Base-by-base conservation (phyloP, 1,140 invertebrate species). In the Sitobion miscanthi region DNA sequence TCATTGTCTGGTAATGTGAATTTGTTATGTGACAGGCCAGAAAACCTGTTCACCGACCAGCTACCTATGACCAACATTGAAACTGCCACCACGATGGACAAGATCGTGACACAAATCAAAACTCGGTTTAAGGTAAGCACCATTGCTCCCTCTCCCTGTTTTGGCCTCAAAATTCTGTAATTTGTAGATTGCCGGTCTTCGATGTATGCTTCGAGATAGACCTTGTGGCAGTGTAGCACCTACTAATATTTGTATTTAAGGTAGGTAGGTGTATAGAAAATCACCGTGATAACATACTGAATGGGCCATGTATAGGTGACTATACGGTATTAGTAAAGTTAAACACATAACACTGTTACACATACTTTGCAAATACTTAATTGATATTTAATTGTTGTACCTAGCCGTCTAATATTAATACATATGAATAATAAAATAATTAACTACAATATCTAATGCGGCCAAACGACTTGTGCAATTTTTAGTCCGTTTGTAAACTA, bases 111-210 rank as follows among this genome's bases (percentile, higher is more conserved):
- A 38, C 87, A 89, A 11, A 54, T 89, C 87, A 89, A 89, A 54
- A 54, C 87, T 54, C 52, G 49, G 35, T 89, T 89, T 54, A 89
- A 89, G 87, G 87, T 89, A 54, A 89, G 35, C 87, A 35, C 25
- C 45, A n/a, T n/a, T 6, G 6, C 3, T 45, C 42, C 21, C 21
- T 42, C 3, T 25, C 0, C 42, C 14, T 3, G 4, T 47, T 1
- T 45, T 47, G 45, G 11, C 30, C 45, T 17, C 21, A 86, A 42
- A 42, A 45, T 2, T 38, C 21, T 25, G 35, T 42, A 8, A 23
- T 83, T 23, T 9, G 23, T 35, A 0, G 7, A 83, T 23, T 42
- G 25, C 1, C 3, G 23, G 45, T 85, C 42, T 1, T 25, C 9
- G 20, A 21, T 2, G 35, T 42, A 85, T 11, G 2, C 38, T 25